Evolutionary conservation across 2,113 vertebrate species (phyloP), one percentile per base, ranked within the genome.

Genomic region (Peromyscus leucopus): DNA sequence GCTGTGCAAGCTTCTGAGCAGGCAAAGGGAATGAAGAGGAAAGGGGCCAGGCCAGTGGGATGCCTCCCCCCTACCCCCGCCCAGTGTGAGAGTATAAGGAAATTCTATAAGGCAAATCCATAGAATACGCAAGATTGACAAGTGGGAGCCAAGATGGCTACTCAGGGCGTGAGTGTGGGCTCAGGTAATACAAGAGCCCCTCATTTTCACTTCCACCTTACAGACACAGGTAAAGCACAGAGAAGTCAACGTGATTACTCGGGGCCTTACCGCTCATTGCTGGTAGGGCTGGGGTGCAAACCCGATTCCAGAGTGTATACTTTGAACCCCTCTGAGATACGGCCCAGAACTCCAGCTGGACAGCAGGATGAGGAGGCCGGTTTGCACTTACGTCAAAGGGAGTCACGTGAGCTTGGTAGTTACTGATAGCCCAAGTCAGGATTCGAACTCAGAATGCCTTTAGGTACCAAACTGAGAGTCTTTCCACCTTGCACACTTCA

Each of bases 81-180:
- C 72, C 39, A 59, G n/a, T 46, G 28, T 55, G 78, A 55, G 36
- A 65, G 33, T 28, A 6, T 63, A 57, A 61, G 76, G 55, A 72
- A 63, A 31, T 26, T 15, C 24, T n/a, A 8, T 4, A 39, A 82
- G 10, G 39, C 83, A 86, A 16, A 48, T 71, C n/a, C 16, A 24
- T 33, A 74, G 59, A 75, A 51, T 24, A 61, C 17, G 8, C n/a
- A 57, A 51, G 65, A 48, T 4, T 71, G 89, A 76, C 75, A 63
- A n/a, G 28, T 0, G 0, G 21, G 72, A 65, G 55, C 48, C 46
- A 46, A 1, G 51, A 2, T n/a, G 42, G 22, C 75, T 67, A 0
- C 83, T 12, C 46, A 31, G 59, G 39, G 31, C 21, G 31, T 74
- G 71, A 22, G 4, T 21, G 13, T 85, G 65, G 59, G 82, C 9